Base-by-base conservation (phyloP, 1,140 invertebrate species). In the Drosophila subobscura region DNA sequence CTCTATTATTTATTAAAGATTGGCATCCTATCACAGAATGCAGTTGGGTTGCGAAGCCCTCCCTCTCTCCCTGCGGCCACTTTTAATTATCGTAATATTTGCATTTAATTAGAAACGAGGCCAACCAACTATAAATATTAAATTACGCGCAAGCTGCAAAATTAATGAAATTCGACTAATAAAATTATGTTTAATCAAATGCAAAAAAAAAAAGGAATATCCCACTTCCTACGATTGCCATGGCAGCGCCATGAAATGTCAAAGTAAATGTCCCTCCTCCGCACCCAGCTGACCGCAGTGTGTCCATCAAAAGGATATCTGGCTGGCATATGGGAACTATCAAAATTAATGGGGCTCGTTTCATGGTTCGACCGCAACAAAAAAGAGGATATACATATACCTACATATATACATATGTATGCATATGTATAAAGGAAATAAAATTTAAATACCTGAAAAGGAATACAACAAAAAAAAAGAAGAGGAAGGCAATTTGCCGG, bases 151-250 rank as follows among this genome's bases (percentile, higher is more conserved):
- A 75, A 81, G 68, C 41, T 74, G 73, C 77, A 77, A 77, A 80
- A 77, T 85, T 81, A 81, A 85, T 85, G 81, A 81, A 85, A 86
- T 81, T 84, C 68, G 42, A 85, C 81, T 86, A 85, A 85, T 85
- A 86, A 86, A 85, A 85, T 85, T 85, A 86, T 85, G 73, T 71
- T 85, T 86, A 77, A 85, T 80, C 70, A 73, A 73, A 73, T 12
- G 29, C 20, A 37, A 66, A 37, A 14, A 74, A 65, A 74, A 77
- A 59, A 60, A 50, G 16, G 16, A 49, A 14, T 14, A 22, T 10
- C 22, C 2, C 5, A 16, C 14, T 45, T 5, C 16, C 46, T 22
- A 33, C 49, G 22, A 53, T 52, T 79, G 72, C 59, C 72, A 79
- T 85, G 77, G 54, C 67, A 73, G 74, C 72, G 33, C n/a, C 42